A percentile compares a stretch with the other conserved stretches of the same genome.
Evolutionary conservation across 2,888 invertebrate genomes (phyloP).

Genomic region (Zele albiditarsus): DNA sequence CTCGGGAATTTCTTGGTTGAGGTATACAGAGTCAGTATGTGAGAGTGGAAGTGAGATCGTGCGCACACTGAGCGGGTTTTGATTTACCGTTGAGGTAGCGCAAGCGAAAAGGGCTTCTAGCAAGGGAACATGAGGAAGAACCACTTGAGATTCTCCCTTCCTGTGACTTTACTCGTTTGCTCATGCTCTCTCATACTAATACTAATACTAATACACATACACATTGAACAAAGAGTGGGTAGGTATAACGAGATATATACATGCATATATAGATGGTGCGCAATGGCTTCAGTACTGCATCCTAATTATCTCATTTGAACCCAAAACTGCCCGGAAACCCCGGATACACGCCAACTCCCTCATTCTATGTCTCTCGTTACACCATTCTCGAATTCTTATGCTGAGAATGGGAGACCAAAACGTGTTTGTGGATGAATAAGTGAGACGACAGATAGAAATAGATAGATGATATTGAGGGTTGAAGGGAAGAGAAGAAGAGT

Average conservation of each 20-base stretch:
- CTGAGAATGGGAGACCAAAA: constrained; percentile 24
- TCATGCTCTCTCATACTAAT: constrained; percentile 1
- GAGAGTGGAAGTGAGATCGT: not conserved
- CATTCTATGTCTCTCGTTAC: not conserved
- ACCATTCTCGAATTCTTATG: constrained; percentile 30
- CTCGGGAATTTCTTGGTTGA: constrained; percentile 60
- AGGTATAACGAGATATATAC: constrained; percentile 18
- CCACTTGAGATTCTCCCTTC: constrained; percentile 8
- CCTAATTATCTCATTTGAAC: constrained; percentile 71
- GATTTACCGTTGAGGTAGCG: constrained; percentile 63
- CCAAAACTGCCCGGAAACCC: constrained; percentile 61
- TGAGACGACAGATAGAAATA: constrained; percentile 48
- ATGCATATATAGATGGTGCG: not conserved
- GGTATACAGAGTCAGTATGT: not conserved
- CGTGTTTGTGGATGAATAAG: constrained; percentile 14
- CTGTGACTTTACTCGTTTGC: not conserved
- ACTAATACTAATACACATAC: too few relatives aligned
- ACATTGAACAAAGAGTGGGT: constrained; percentile 19
- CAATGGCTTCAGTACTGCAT: constrained; percentile 65
- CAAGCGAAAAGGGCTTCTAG: constrained; percentile 23
- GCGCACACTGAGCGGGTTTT: constrained; percentile 59
- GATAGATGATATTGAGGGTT: constrained; percentile 44
- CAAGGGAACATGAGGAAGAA: constrained; percentile 23
- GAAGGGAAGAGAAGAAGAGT: constrained; percentile 36
- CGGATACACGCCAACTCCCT: constrained; percentile 37